A percentile compares a stretch with the other conserved stretches of the same genome.
phyloP scores from a whole-genome alignment of 2,888 invertebrate species.

The Seira ritae region DNA sequence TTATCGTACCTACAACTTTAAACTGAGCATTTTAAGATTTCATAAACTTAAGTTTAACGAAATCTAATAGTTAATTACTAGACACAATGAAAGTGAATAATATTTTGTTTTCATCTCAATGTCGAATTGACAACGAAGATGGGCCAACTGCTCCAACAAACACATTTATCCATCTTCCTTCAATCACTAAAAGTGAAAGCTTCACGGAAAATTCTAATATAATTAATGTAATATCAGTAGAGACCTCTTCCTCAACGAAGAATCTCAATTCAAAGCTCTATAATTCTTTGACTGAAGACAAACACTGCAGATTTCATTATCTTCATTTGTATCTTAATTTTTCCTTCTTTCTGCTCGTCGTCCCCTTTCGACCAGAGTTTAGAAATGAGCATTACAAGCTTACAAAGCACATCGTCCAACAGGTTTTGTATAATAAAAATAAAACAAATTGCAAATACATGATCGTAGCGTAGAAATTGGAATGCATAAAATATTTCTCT shows the following conservation, averaged over 20 bases:
- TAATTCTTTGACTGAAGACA: neutral
- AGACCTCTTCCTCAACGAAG: neutral
- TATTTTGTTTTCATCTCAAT: too few relatives aligned
- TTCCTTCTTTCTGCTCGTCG: slow-evolving; percentile 4
- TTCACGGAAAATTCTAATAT: neutral
- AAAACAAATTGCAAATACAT: too few relatives aligned
- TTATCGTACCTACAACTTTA: too few relatives aligned
- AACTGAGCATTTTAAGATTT: too few relatives aligned
- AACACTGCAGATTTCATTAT: slow-evolving; percentile 8
- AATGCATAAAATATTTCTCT: neutral
- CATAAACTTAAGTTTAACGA: too few relatives aligned
- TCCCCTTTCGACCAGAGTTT: slow-evolving; percentile 9
- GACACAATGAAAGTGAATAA: too few relatives aligned
- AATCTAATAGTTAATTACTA: too few relatives aligned
- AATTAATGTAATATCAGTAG: neutral
- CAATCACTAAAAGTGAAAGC: neutral
- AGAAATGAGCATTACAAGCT: slow-evolving; percentile 24
- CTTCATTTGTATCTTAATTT: slow-evolving; percentile 29
- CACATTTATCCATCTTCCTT: too few relatives aligned
- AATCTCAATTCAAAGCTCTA: neutral
- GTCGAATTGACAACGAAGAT: too few relatives aligned
- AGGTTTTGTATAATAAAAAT: too few relatives aligned
- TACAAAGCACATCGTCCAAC: neutral
- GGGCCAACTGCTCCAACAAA: too few relatives aligned
- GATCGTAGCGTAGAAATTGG: too few relatives aligned